These are phyloP conservation scores for Pipa parva DNA, from an alignment of 2,113 vertebrate species.

Conservation along the genomic window DNA sequence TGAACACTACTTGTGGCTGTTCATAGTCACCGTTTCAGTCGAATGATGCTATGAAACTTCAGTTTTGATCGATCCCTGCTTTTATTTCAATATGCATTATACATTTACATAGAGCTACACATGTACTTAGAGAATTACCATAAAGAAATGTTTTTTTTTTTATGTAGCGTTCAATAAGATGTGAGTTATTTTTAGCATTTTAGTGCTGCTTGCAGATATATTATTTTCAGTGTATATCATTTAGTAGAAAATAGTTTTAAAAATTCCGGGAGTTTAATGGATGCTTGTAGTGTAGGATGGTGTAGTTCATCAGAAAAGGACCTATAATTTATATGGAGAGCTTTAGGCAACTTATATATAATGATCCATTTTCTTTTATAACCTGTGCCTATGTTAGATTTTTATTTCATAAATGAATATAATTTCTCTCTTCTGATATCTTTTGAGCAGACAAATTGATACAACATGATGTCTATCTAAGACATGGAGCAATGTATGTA, in stretches of 20 bases:
- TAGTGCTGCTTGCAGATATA: not conserved
- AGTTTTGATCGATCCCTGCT: constrained; percentile 5
- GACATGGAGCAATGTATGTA: too few relatives aligned
- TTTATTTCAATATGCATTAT: not conserved
- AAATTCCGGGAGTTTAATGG: too few relatives aligned
- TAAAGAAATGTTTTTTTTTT: not conserved
- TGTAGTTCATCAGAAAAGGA: too few relatives aligned
- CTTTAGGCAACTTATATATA: too few relatives aligned
- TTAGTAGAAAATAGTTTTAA: not conserved
- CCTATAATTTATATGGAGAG: too few relatives aligned
- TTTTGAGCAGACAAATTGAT: too few relatives aligned
- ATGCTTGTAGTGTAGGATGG: too few relatives aligned
- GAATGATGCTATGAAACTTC: not conserved
- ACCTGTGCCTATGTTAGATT: too few relatives aligned
- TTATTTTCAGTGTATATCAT: not conserved
- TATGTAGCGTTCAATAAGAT: not conserved
- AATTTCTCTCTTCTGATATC: too few relatives aligned
- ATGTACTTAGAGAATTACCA: constrained; percentile 2
- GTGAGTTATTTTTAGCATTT: not conserved
- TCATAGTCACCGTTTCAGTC: not conserved
- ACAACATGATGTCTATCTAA: too few relatives aligned
- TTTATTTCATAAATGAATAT: too few relatives aligned
- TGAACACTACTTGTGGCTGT: not conserved
- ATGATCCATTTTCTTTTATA: too few relatives aligned
- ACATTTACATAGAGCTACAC: not conserved